Base-by-base conservation (phyloP, 2,888 invertebrate species). In the Hypsopygia costalis region DNA sequence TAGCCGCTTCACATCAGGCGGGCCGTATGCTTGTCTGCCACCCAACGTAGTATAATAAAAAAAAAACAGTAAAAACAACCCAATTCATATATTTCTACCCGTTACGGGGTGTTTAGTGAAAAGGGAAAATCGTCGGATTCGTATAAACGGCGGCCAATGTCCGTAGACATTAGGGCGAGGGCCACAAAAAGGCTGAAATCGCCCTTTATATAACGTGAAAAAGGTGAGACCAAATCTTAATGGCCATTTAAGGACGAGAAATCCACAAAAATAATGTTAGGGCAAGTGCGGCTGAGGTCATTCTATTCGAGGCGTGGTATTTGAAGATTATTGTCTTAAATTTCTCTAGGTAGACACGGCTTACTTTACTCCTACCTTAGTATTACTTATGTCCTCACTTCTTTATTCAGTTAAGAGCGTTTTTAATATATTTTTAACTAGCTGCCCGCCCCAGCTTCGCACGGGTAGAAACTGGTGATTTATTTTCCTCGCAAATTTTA, bases 151-250 rank as follows among this genome's bases (percentile, higher is more conserved):
- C 25, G 8, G 7, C 25, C 25, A 25, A 25, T 25, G 25, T 25
- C 25, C 25, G 16, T 16, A 25, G n/a, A 25, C 25, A 25, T 25
- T 25, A 25, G n/a, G n/a, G 8, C 25, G 25, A 25, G 25, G 20
- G 29, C 16, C 12, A 8, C 20, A 20, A 22, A 7, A 16, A 4
- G 16, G 1, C n/a, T 6, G n/a, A n/a, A 3, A 7, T 7, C 25
- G 1, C 28, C 38, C 27, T 16, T 39, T 34, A 33, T 27, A 27
- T 16, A 28, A 39, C 16, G 33, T 12, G 10, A n/a, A 11, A 27
- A 36, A 39, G 39, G 33, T 39, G 39, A 27, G 31, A 9, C 31
- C 12, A 33, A 32, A 32, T 28, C 32, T 33, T 32, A 38, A 36
- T 36, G 36, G 32, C 11, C 11, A 11, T 31, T 31, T 31, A 1